Evolutionary conservation across 2,797 vertebrate genomes (phyloP), one percentile per base, ranked within the genome.

Genomic region (Pantherophis alleghaniensis): DNA sequence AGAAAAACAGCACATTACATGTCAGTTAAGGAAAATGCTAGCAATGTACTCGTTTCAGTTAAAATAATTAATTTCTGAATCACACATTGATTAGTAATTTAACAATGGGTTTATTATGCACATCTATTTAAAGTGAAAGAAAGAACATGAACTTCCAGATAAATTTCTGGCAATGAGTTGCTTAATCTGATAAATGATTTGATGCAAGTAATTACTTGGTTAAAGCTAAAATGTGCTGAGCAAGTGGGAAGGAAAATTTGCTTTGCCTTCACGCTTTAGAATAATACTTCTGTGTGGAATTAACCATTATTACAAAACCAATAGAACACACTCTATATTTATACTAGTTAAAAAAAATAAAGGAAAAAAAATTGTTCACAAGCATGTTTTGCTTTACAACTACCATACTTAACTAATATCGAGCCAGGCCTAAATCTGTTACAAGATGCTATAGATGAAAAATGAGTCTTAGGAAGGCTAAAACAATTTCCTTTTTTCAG

Each of bases 51-150:
- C 94, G 92, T 96, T 94, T 93, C 92, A 93, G 96, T 92, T 93
- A 95, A 96, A 96, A 94, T 93, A 96, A 96, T 97, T 96, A 95
- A 93, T 94, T 95, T 59, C 69, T 90, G 94, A 93, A 97, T 97
- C 94, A 95, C 92, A 91, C 95, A 95, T 95, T 97, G 88, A 95
- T 96, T 96, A 96, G 93, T 96, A 94, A 96, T 96, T 95, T 93
- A 92, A 95, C 91, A 94, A 94, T 95, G 95, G 69, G 61, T 97
- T 94, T 97, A 96, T 97, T 96, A 94, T 95, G 93, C 93, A 95
- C 92, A 93, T 94, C 92, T 96, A 89, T 94, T 96, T 94, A 95
- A 93, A 96, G 97, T 96, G 95, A 93, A 97, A 96, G 96, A 94
- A 97, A 96, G 96, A 94, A 91, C 74, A 94, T 93, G n/a, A 95